phyloP scores from a whole-genome alignment of 2,797 vertebrate species.

The Myotis planiceps region DNA sequence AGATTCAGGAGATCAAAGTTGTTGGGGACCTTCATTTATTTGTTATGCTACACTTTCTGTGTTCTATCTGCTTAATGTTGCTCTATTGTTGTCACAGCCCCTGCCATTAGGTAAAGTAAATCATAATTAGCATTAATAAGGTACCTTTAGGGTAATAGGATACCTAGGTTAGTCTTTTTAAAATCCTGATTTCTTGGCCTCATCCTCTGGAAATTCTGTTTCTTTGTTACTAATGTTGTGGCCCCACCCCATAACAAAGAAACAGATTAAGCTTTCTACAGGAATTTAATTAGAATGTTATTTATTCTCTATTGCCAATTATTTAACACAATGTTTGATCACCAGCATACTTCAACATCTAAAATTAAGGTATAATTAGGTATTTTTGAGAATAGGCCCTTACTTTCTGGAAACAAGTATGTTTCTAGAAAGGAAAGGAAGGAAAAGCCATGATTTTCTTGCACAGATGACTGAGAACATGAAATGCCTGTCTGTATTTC shows the following conservation, averaged over 20 bases:
- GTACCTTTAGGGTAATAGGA: slow-evolving; percentile 46
- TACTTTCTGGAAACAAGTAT: neutral
- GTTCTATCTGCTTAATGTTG: slow-evolving; percentile 8
- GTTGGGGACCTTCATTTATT: neutral
- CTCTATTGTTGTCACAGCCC: neutral
- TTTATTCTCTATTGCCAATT: slow-evolving; percentile 64
- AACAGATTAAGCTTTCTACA: slow-evolving; percentile 43
- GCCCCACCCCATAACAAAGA: too few relatives aligned
- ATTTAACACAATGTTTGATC: slow-evolving; percentile 63
- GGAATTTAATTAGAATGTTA: slow-evolving; percentile 60
- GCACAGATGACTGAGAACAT: neutral
- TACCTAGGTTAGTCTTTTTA: neutral
- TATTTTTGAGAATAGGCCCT: neutral
- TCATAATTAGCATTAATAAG: slow-evolving; percentile 69
- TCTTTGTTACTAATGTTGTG: too few relatives aligned
- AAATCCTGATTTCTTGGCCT: too few relatives aligned
- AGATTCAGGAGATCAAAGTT: neutral
- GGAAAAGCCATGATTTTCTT: neutral
- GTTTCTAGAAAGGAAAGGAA: neutral
- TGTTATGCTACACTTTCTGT: neutral
- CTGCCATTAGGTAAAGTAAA: slow-evolving; percentile 45
- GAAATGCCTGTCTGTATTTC: neutral
- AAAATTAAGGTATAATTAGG: slow-evolving; percentile 28
- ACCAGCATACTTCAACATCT: slow-evolving; percentile 24
- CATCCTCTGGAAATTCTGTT: too few relatives aligned